Base-by-base conservation (phyloP, 2,888 invertebrate species). In the Sepioteuthis lessoniana region DNA sequence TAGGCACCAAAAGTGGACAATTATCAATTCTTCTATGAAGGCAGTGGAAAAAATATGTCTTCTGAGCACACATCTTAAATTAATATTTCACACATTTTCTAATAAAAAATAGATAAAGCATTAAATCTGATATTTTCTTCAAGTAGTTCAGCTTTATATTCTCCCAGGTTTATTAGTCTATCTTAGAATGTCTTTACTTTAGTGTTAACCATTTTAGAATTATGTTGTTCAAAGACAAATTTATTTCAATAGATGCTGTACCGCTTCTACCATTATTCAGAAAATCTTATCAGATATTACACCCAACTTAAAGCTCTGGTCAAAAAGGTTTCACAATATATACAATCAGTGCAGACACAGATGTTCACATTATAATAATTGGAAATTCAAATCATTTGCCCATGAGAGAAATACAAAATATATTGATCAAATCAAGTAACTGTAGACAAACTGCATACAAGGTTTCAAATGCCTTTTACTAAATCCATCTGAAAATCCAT, bases 341-440 rank as follows among this genome's bases (percentile, higher is more conserved):
- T 19, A 76, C 76, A 76, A 76, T 76, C 76, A 76, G 76, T 76
- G 76, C 76, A 76, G n/a, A 76, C 76, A 76, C n/a, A 76, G 76
- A 76, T 76, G 76, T n/a, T 76, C 76, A 76, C 76, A 76, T 76
- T 76, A 76, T 76, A 76, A 76, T 76, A 76, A 76, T 76, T n/a
- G 35, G 76, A 76, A 76, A 76, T 76, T 76, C 76, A 76, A 76
- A 76, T 76, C 16, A 76, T 76, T 76, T 76, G n/a, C n/a, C n/a
- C 76, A 76, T n/a, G 76, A 76, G 76, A 35, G 76, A 76, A 76
- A 35, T 7, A 76, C 21, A 31, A 60, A 76, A 76, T 76, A n/a
- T 76, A 76, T 76, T n/a, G 76, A 76, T 76, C 76, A n/a, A 76
- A 76, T 76, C 76, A 76, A n/a, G 76, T 16, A 76, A 76, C n/a